Conservation (phyloP, 2,888 invertebrate genomes). For the Latheticus oryzae region DNA sequence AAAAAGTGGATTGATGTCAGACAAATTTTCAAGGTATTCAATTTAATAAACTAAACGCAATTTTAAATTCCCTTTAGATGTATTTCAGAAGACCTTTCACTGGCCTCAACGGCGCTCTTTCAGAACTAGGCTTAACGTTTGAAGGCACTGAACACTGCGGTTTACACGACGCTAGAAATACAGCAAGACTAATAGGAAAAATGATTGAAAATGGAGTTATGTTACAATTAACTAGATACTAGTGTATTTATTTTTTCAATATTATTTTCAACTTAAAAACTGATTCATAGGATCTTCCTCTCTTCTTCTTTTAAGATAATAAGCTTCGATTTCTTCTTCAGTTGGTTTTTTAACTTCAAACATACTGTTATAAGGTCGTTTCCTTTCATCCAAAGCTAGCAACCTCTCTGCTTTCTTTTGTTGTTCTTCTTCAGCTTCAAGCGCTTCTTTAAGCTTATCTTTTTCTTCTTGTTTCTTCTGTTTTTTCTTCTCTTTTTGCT, state of each 20-base stretch:
- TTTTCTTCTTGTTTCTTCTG: constrained; percentile 63
- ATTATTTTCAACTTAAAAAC: constrained; percentile 52
- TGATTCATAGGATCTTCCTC: constrained; percentile 96
- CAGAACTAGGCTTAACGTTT: constrained; percentile 70
- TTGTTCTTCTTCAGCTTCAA: constrained; percentile 73
- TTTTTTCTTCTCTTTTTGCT: constrained; percentile 62
- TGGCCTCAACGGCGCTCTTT: constrained; percentile 69
- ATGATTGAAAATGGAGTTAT: constrained; percentile 63
- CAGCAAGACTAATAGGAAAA: constrained; percentile 69
- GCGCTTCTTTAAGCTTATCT: constrained; percentile 73
- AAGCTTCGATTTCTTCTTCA: constrained; percentile 94
- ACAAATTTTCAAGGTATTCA: constrained; percentile 67
- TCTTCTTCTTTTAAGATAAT: constrained; percentile 84
- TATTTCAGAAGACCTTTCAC: constrained; percentile 70
- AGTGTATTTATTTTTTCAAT: constrained; percentile 46
- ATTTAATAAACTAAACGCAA: constrained; percentile 24
- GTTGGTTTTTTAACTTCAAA: constrained; percentile 85
- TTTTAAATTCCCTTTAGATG: constrained; percentile 58
- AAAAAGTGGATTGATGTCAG: constrained; percentile 72
- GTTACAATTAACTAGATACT: constrained; percentile 14
- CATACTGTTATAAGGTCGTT: constrained; percentile 94
- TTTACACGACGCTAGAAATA: constrained; percentile 72
- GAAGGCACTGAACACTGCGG: constrained; percentile 73
- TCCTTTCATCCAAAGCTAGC: constrained; percentile 85
- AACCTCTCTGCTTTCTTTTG: constrained; percentile 74